These are phyloP conservation scores for Ectobius pallidus DNA, from an alignment of 2,888 invertebrate species.

Conservation along the genomic window DNA sequence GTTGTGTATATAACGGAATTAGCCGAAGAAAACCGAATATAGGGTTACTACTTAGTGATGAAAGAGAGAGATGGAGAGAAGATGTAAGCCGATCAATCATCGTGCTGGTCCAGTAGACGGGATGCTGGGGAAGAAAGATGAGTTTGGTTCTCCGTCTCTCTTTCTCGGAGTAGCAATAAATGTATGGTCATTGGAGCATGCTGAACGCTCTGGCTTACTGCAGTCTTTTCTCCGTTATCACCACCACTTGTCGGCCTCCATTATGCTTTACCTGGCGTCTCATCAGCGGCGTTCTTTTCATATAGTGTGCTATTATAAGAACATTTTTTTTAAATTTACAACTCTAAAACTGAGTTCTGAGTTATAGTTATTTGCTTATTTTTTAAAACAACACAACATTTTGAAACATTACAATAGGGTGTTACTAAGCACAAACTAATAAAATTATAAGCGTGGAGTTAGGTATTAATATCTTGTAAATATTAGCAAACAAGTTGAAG, in stretches of 20 bases:
- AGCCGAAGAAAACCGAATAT: constrained; percentile 29
- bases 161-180: constrained; percentile 10
- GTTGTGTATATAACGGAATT: constrained; percentile 21
- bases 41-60: constrained; percentile 2
- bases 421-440: too few relatives aligned
- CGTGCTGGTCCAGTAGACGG: constrained; percentile 17
- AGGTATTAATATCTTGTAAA: too few relatives aligned
- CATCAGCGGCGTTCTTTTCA: too few relatives aligned
- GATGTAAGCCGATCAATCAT: constrained; percentile 29
- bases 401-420: too few relatives aligned
- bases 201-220: not conserved
- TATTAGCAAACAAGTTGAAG: too few relatives aligned
- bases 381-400: too few relatives aligned
- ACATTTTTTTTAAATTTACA: too few relatives aligned
- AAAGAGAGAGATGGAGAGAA: constrained; percentile 11
- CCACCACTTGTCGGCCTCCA: not conserved
- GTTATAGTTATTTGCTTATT: too few relatives aligned
- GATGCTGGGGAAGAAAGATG: constrained; percentile 3
- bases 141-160: not conserved
- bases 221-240: not conserved
- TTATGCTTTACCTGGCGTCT: too few relatives aligned
- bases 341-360: too few relatives aligned
- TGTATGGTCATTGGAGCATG: constrained; percentile 7
- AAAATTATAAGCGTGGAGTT: too few relatives aligned
- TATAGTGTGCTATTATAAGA: too few relatives aligned